A percentile compares a stretch with the other conserved stretches of the same genome.
Conservation (phyloP, 2,797 vertebrate species). For the Melanotaenia boesemani region DNA sequence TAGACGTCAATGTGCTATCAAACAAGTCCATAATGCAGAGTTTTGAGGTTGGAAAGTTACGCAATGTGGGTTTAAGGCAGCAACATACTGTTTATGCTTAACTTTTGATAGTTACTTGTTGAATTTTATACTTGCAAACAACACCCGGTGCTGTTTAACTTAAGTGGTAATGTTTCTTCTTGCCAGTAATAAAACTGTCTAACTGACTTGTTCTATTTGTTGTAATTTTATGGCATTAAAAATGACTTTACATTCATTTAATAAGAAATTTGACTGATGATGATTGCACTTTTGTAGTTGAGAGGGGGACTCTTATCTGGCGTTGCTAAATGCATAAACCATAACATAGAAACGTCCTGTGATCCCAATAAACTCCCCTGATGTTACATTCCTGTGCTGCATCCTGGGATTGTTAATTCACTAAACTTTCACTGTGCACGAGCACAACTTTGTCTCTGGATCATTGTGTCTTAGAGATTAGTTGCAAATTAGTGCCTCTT, state of each 20-base stretch:
- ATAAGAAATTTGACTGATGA: background rate
- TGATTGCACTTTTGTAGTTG: conserved; percentile 8
- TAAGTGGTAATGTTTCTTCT: background rate
- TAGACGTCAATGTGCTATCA: too few relatives aligned
- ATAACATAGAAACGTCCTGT: conserved; percentile 40
- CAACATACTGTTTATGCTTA: too few relatives aligned
- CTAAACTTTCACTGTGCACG: conserved; percentile 7
- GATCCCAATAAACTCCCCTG: conserved; percentile 33
- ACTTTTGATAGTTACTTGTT: too few relatives aligned
- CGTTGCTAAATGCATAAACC: conserved; percentile 51
- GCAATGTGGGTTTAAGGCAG: too few relatives aligned
- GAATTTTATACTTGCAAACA: background rate
- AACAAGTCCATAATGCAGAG: too few relatives aligned
- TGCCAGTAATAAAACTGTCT: background rate
- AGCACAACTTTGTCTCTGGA: conserved; percentile 13
- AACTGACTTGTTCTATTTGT: background rate
- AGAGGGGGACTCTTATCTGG: conserved; percentile 15
- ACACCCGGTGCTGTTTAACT: too few relatives aligned
- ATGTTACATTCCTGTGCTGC: conserved; percentile 40
- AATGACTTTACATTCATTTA: background rate
- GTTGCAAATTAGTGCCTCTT: conserved; percentile 39
- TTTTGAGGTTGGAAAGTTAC: too few relatives aligned
- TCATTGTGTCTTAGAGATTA: conserved; percentile 9
- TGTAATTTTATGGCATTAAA: background rate
- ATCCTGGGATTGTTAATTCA: conserved; percentile 45